Conservation (phyloP, 2,888 invertebrate genomes). For the Diplazon laetatorius region DNA sequence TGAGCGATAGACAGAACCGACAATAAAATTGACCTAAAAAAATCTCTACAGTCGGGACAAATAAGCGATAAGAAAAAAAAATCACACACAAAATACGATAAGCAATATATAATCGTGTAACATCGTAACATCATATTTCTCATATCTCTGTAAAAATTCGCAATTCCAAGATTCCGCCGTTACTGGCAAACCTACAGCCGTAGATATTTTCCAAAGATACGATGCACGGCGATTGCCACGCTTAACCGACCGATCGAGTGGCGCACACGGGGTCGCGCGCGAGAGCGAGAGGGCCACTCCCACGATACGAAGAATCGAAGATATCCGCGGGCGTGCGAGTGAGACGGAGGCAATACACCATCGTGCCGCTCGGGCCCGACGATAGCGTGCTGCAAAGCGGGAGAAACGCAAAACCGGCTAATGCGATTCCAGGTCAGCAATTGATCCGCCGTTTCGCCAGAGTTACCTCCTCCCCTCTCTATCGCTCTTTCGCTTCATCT, state of each 20-base stretch:
- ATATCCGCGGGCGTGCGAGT: slow-evolving; percentile 14
- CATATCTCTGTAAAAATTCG: slow-evolving; percentile 1
- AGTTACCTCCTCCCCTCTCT: slow-evolving; percentile 35
- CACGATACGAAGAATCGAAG: slow-evolving; percentile 41
- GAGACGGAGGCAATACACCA: slow-evolving; percentile 48
- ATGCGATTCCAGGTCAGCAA: slow-evolving; percentile 64
- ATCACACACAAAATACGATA: background rate
- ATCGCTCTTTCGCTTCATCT: slow-evolving; percentile 46
- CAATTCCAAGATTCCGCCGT: slow-evolving; percentile 24
- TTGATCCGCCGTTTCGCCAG: slow-evolving; percentile 58
- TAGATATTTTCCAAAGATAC: slow-evolving; percentile 25
- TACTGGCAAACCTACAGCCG: slow-evolving; percentile 25
- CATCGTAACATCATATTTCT: too few species aligned
- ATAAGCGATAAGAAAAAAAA: background rate
- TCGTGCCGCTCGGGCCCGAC: slow-evolving; percentile 38
- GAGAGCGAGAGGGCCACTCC: slow-evolving; percentile 35
- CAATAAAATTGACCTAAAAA: too few species aligned
- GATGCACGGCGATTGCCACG: background rate
- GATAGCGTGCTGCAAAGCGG: slow-evolving; percentile 55
- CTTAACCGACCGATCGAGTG: background rate
- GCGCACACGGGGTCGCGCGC: too few species aligned
- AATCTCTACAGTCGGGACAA: too few species aligned
- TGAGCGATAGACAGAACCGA: too few species aligned
- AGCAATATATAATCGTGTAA: too few species aligned
- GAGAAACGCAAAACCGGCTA: slow-evolving; percentile 56